These are phyloP conservation scores for Caenorhabditis plicata DNA, from an alignment of 2,888 invertebrate genomes.

Conservation along the genomic window DNA sequence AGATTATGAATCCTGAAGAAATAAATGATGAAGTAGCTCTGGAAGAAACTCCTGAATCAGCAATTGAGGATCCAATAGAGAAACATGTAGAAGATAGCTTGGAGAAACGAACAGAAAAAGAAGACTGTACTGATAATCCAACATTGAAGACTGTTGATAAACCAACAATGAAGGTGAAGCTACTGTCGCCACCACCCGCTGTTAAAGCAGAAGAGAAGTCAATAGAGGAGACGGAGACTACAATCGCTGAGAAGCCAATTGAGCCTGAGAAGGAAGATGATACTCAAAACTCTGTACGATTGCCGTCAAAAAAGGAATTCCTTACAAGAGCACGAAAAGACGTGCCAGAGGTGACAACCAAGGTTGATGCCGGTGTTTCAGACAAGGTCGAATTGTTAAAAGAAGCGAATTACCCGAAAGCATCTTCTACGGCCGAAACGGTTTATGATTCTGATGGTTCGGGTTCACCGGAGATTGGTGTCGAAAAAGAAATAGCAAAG, in stretches of 20 bases:
- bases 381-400: background rate
- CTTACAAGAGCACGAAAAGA: conserved; percentile 12
- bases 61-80: no score
- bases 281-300: background rate
- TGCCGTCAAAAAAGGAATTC: conserved; percentile 16
- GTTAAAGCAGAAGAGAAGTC: conserved; percentile 5
- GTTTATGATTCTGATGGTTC: conserved; percentile 26
- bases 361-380: background rate
- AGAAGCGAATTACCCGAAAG: no score
- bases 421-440: conserved; percentile 1
- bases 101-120: no score
- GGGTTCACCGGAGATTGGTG: conserved; percentile 24
- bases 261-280: background rate
- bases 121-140: no score
- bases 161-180: no score
- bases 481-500: conserved; percentile 3
- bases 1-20: no score
- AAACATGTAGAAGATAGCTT: no score
- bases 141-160: no score
- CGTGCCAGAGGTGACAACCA: background rate
- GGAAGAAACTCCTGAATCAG: no score
- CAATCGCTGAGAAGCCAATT: no score
- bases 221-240: conserved; percentile 4
- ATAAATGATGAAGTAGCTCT: no score
- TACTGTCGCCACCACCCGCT: conserved; percentile 1